Evolutionary conservation across 2,797 vertebrate genomes (phyloP).

Genomic region (Cynodonichthys magdalenae): DNA sequence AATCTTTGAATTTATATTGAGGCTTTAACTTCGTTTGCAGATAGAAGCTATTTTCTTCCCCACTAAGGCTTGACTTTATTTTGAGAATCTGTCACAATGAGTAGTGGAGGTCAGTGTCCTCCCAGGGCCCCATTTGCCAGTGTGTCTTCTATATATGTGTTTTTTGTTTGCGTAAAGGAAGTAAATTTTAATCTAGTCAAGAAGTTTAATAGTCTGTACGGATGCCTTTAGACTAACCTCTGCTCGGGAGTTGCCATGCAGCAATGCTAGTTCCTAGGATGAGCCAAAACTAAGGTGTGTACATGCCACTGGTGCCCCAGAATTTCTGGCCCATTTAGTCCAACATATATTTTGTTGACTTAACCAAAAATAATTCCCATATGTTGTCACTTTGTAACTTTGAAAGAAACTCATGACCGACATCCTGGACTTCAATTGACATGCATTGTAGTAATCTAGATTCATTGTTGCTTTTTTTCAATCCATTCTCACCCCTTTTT

Average conservation of each 20-base stretch:
- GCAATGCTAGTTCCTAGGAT: conserved; percentile 66
- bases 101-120: conserved; percentile 74
- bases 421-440: conserved; percentile 56
- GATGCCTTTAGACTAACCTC: conserved; percentile 63
- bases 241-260: conserved; percentile 63
- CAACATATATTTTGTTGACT: conserved; percentile 31
- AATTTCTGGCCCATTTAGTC: conserved; percentile 53
- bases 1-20: conserved; percentile 11
- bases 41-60: conserved; percentile 31
- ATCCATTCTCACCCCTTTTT: conserved; percentile 28
- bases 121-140: conserved; percentile 63
- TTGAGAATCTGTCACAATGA: conserved; percentile 57
- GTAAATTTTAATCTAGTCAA: conserved; percentile 74
- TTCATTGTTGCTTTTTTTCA: conserved; percentile 39
- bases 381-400: conserved; percentile 51
- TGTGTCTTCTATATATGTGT: conserved; percentile 59
- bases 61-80: conserved; percentile 46
- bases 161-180: conserved; percentile 52
- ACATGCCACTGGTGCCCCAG: conserved; percentile 51
- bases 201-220: conserved; percentile 56
- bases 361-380: too few species aligned
- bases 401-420: conserved; percentile 49
- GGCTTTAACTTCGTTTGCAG: conserved; percentile 23
- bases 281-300: conserved; percentile 46
- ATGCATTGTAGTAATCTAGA: conserved; percentile 64